Evolutionary conservation across 1,140 invertebrate genomes (phyloP), one percentile per base, ranked within the genome.

Genomic region (Teleogryllus occipitalis): DNA sequence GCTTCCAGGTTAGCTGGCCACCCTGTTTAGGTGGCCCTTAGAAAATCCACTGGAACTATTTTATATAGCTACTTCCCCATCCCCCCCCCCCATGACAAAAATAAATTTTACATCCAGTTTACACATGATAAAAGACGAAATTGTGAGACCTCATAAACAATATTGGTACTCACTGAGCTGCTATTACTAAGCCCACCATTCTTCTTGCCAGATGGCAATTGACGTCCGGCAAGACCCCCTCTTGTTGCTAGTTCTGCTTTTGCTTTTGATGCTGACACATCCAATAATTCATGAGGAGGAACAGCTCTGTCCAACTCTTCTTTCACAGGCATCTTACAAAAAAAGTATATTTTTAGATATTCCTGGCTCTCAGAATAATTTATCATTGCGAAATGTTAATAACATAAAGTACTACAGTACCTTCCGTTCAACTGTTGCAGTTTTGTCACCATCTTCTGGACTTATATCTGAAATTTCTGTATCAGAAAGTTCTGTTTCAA

Each of bases 241-340:
- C 92, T 87, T 82, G 89, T 92, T 8, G 92, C 96, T 81, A 98
- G 88, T 85, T 97, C 96, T 21, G 95, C 96, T 87, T 96, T 96
- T 72, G 93, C 92, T 87, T 96, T 95, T 82, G 91, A 94, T 12
- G 92, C 94, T 12, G 95, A 94, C 81, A 93, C 94, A 85, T 98
- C 96, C 39, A 98, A 88, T 27, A 97, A 89, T 84, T 93, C 92
- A 83, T 95, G 93, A 10, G 90, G 90, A 47, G 96, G 95, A 81
- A 97, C 92, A 4, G 94, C 95, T 80, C 92, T 90, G 86, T 96
- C 95, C 81, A 96, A 87, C 85, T 96, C 95, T 83, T 96, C 93
- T 83, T 94, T 93, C 2, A 91, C 88, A 5, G 86, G 87, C 78
- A 82, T 81, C 83, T 83, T 15, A 21, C 76, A 46, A 27, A 46